phyloP scores from a whole-genome alignment of 2,113 vertebrate genomes.

The Bujurquina vittata region DNA sequence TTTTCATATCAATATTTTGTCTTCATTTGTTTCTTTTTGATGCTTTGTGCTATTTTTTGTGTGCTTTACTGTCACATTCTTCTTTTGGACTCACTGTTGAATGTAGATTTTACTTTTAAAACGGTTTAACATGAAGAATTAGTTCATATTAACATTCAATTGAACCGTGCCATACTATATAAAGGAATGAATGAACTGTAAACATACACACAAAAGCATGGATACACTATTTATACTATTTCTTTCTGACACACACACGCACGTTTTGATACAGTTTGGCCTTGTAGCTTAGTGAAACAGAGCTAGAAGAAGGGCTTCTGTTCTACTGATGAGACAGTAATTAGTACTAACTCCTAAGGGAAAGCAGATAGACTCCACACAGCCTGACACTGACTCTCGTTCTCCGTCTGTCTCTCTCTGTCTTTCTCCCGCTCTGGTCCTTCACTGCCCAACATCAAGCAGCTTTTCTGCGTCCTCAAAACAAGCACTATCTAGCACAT shows the following conservation, averaged over 20 bases:
- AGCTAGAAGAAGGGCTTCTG: conserved; percentile 48
- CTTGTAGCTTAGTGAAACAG: conserved; percentile 47
- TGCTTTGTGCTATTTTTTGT: neutral
- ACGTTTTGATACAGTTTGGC: conserved; percentile 30
- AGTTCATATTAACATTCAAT: neutral
- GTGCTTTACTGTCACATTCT: neutral
- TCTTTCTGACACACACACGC: neutral
- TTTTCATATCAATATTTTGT: neutral
- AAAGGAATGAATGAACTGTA: neutral
- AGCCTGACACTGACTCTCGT: conserved; percentile 15
- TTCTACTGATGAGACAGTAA: conserved; percentile 68
- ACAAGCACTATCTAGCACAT: conserved; percentile 8
- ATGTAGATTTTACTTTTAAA: neutral
- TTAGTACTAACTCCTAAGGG: conserved; percentile 66
- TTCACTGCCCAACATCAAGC: conserved; percentile 33
- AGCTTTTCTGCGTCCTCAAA: conserved; percentile 38
- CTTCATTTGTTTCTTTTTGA: neutral
- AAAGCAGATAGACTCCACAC: conserved; percentile 61
- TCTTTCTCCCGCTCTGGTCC: neutral
- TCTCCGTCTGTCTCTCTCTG: neutral
- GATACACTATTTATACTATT: neutral
- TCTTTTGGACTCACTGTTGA: neutral
- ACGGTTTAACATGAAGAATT: neutral
- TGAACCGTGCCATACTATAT: neutral
- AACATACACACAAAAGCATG: neutral